Evolutionary conservation across 2,888 invertebrate species (phyloP).

Genomic region (Temnothorax unifasciatus): DNA sequence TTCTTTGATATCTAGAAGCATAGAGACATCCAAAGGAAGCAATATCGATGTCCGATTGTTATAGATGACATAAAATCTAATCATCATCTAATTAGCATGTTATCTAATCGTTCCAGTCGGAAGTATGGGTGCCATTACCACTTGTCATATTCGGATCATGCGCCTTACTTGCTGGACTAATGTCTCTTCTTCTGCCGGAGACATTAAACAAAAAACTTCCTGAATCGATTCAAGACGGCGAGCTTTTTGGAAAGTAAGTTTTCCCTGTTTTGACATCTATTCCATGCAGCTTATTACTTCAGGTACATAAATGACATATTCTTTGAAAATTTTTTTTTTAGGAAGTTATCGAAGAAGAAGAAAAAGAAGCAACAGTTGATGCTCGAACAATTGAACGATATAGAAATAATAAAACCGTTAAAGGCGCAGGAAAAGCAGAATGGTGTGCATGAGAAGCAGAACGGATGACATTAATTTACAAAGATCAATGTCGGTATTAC

Average conservation of each 20-base stretch:
- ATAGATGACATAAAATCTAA: not conserved
- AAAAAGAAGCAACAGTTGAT: constrained; percentile 77
- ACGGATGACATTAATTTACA: constrained; percentile 79
- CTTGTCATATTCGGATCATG: constrained; percentile 88
- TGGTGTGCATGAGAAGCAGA: constrained; percentile 82
- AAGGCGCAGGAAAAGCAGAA: constrained; percentile 82
- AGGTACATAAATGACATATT: not conserved
- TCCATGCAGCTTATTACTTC: not conserved
- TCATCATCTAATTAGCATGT: not conserved
- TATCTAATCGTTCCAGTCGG: constrained; percentile 84
- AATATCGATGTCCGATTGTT: not conserved
- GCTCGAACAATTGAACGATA: constrained; percentile 78
- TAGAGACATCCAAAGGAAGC: not conserved
- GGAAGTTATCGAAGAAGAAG: constrained; percentile 71
- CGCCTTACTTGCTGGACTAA: constrained; percentile 88
- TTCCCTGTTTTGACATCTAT: constrained; percentile 13
- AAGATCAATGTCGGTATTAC: constrained; percentile 54
- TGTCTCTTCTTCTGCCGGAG: constrained; percentile 89
- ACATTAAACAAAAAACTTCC: constrained; percentile 90
- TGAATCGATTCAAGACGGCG: constrained; percentile 90
- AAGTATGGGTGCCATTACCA: constrained; percentile 88
- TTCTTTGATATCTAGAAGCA: not conserved
- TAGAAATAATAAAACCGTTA: constrained; percentile 80
- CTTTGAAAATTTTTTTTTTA: constrained; percentile 47
- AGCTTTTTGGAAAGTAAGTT: constrained; percentile 88